A percentile compares a stretch with the other conserved stretches of the same genome.
These are phyloP conservation scores for Eumeta japonica DNA, from an alignment of 1,140 invertebrate species.

Conservation along the genomic window DNA sequence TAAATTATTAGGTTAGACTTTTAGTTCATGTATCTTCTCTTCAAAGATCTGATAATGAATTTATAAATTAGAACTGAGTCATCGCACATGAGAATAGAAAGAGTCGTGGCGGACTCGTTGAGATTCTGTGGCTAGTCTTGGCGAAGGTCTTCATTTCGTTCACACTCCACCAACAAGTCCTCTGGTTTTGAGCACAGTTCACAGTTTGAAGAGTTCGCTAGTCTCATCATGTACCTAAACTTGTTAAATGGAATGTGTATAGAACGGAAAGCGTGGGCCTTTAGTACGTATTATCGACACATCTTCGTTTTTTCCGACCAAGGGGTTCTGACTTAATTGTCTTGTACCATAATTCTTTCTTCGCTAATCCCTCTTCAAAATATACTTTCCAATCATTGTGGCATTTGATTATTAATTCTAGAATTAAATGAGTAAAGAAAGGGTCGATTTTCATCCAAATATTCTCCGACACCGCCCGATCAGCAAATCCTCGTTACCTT, in stretches of 20 bases:
- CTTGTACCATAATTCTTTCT: slow-evolving; percentile 7
- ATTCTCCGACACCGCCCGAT: not conserved
- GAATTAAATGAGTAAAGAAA: not conserved
- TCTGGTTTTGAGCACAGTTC: no score
- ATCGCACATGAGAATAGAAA: no score
- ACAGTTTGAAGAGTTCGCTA: no score
- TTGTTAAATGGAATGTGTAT: slow-evolving; percentile 2
- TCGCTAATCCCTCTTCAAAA: slow-evolving; percentile 2
- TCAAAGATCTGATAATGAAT: no score
- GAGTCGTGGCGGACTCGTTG: no score
- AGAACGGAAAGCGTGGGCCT: not conserved
- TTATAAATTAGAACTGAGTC: no score
- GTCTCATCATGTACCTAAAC: no score
- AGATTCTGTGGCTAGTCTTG: no score
- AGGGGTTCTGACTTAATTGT: slow-evolving; percentile 4
- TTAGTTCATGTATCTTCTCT: no score
- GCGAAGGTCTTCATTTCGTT: no score
- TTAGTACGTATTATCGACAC: not conserved
- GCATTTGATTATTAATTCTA: not conserved
- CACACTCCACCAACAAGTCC: no score
- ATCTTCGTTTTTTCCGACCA: slow-evolving; percentile 1
- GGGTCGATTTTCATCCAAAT: not conserved
- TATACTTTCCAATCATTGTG: slow-evolving; percentile 4
- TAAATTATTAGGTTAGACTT: no score
- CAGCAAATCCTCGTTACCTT: slow-evolving; percentile 11